Evolutionary conservation across 2,797 vertebrate genomes (phyloP).

Genomic region (Ispidina lecontei): DNA sequence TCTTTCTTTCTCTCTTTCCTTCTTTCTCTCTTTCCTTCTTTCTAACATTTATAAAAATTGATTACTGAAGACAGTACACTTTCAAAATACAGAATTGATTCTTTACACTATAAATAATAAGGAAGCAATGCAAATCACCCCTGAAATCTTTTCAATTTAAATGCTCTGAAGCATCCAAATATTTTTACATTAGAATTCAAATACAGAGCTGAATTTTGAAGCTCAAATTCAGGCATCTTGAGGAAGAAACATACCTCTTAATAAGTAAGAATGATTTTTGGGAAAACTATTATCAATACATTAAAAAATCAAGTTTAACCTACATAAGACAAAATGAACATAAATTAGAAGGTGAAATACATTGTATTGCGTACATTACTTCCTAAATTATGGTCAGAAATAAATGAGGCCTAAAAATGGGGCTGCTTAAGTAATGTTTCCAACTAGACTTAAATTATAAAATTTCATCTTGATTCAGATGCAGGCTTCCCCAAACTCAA

Average conservation of each 20-base stretch:
- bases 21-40: neutral
- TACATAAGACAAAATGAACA: neutral
- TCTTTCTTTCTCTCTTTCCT: no score
- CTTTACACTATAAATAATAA: neutral
- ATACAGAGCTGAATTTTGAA: neutral
- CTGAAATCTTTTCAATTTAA: neutral
- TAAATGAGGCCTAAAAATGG: neutral
- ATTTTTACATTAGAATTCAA: neutral
- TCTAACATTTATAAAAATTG: slow-evolving; percentile 6
- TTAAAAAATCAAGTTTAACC: neutral
- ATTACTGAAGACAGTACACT: neutral
- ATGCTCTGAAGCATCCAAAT: neutral
- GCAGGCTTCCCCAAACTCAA: neutral
- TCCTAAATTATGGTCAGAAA: neutral
- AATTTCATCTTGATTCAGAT: neutral
- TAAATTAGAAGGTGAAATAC: neutral
- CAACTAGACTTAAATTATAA: neutral
- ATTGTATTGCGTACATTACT: neutral
- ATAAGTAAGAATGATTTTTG: neutral
- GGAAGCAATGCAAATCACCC: neutral
- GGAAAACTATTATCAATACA: neutral
- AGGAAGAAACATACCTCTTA: neutral
- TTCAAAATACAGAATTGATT: neutral
- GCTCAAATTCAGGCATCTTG: neutral
- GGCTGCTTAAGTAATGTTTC: neutral